Conservation (phyloP, 2,113 vertebrate species). For the Struthio camelus region DNA sequence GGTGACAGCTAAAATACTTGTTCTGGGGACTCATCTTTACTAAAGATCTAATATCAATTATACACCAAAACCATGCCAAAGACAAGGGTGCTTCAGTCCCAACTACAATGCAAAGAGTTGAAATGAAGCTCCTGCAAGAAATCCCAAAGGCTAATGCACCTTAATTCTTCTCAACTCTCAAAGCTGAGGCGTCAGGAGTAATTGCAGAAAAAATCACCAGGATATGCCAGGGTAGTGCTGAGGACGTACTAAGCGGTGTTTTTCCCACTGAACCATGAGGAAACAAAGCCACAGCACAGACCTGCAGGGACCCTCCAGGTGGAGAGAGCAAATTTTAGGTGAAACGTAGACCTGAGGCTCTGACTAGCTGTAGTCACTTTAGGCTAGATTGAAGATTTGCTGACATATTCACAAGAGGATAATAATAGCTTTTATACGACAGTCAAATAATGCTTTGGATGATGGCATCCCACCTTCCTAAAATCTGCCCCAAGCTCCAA, state of each 20-base stretch:
- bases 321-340: not conserved
- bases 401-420: not conserved
- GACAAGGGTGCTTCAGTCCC: not conserved
- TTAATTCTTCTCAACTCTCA: not conserved
- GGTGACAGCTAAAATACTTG: not conserved
- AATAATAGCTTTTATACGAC: not conserved
- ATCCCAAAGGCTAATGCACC: not conserved
- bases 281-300: not conserved
- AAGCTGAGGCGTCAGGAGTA: not conserved
- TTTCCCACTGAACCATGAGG: not conserved
- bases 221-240: not conserved
- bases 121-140: conserved; percentile 3
- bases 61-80: not conserved
- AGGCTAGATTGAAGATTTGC: not conserved
- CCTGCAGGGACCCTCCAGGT: not conserved
- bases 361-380: not conserved
- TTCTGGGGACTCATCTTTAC: not conserved
- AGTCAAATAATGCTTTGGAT: not conserved
- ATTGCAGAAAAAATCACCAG: not conserved
- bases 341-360: not conserved
- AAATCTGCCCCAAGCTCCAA: not conserved
- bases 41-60: not conserved
- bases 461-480: not conserved
- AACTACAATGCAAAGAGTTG: not conserved
- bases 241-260: not conserved